A percentile compares a stretch with the other conserved stretches of the same genome.
Conservation (phyloP, 2,797 vertebrate genomes). For the Poliocrania exsul region DNA sequence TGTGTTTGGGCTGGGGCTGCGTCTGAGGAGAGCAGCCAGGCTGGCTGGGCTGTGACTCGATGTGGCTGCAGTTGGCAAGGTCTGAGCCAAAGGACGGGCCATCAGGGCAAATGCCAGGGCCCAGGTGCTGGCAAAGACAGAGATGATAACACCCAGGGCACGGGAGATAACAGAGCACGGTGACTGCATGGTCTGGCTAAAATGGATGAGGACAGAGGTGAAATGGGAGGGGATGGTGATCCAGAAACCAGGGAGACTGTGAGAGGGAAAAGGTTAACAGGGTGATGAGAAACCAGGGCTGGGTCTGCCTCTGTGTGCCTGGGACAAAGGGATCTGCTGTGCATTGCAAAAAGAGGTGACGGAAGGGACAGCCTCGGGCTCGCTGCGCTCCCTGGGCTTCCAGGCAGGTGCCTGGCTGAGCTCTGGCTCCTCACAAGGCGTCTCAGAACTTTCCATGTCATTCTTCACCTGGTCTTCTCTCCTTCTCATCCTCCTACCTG, state of each 20-base stretch:
- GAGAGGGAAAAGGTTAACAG: neutral
- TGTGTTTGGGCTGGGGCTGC: neutral
- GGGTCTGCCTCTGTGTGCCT: neutral
- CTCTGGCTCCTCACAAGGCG: neutral
- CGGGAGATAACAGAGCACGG: neutral
- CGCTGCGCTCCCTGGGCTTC: neutral
- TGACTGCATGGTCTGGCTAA: neutral
- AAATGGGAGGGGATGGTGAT: neutral
- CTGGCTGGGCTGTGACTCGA: neutral
- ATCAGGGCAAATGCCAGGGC: neutral
- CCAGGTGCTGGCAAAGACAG: neutral
- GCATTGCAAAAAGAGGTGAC: constrained; percentile 3
- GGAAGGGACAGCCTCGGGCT: constrained; percentile 37
- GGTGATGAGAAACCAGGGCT: neutral
- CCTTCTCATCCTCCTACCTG: neutral
- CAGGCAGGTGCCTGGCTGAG: constrained; percentile 10
- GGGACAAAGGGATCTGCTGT: constrained; percentile 38
- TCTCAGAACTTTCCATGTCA: neutral
- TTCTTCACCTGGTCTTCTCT: neutral
- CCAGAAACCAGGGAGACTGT: neutral
- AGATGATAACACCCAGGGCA: neutral
- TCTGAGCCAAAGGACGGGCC: neutral
- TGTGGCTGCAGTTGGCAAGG: neutral
- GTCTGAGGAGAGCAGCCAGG: neutral
- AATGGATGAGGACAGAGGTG: neutral